Evolutionary conservation across 2,888 invertebrate genomes (phyloP).

Genomic region (Phoronis australis): DNA sequence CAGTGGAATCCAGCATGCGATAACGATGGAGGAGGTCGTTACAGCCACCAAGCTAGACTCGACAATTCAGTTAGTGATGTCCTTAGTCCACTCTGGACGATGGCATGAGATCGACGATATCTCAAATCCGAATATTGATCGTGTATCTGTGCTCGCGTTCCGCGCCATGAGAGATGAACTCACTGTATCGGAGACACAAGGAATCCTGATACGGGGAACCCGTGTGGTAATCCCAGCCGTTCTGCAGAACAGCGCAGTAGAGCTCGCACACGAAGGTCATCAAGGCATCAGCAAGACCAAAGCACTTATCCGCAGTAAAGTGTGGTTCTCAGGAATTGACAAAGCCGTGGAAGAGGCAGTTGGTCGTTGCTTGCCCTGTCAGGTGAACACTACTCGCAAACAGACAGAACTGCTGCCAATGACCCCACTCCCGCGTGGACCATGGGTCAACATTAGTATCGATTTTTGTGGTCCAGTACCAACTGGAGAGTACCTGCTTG

Average conservation of each 20-base stretch:
- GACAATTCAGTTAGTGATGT: constrained; percentile 11
- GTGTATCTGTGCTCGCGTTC: constrained; percentile 5
- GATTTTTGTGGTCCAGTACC: constrained; percentile 14
- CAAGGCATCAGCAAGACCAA: constrained; percentile 21
- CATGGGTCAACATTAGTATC: constrained; percentile 12
- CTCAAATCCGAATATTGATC: constrained; percentile 9
- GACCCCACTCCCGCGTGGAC: constrained; percentile 13
- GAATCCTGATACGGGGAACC: constrained; percentile 8
- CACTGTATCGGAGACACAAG: constrained; percentile 8
- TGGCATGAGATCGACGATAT: constrained; percentile 14
- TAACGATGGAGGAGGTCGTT: not conserved
- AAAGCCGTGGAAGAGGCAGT: constrained; percentile 10
- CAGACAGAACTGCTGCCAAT: constrained; percentile 18
- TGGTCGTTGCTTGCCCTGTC: constrained; percentile 12
- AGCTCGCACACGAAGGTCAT: constrained; percentile 23
- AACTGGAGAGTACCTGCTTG: constrained; percentile 8
- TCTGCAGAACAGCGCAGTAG: constrained; percentile 12
- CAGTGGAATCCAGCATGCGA: constrained; percentile 6
- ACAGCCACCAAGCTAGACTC: not conserved
- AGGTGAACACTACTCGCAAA: constrained; percentile 1
- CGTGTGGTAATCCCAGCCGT: constrained; percentile 11
- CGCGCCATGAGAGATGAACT: constrained; percentile 14
- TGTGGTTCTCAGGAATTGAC: constrained; percentile 21
- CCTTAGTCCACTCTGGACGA: constrained; percentile 6
- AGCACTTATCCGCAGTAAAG: constrained; percentile 15